Conservation (phyloP, 2,113 vertebrate species). For the Prionailurus viverrinus region DNA sequence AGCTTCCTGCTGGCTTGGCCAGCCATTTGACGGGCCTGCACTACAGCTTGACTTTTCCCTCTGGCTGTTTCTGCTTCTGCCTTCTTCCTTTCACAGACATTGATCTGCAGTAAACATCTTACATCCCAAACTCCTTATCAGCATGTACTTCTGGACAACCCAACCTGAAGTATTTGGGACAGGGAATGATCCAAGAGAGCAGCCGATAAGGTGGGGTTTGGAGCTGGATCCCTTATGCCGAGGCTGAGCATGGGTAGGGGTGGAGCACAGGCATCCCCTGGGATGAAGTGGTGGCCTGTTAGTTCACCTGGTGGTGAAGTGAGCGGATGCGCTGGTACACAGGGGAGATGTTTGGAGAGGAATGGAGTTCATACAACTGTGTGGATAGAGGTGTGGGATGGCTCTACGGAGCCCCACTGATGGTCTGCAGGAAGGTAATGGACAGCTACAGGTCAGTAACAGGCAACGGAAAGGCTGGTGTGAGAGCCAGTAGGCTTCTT, state of each 20-base stretch:
- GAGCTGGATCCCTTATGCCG: neutral
- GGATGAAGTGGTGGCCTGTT: neutral
- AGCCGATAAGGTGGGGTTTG: neutral
- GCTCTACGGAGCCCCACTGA: neutral
- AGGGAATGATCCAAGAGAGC: neutral
- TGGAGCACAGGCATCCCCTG: neutral
- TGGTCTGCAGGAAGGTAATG: neutral
- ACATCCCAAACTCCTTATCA: neutral
- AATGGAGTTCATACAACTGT: neutral
- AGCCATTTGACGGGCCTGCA: neutral
- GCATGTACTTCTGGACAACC: neutral
- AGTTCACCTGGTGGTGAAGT: neutral
- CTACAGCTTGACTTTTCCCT: neutral
- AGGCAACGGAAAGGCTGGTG: neutral
- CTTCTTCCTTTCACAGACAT: neutral
- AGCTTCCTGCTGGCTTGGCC: neutral
- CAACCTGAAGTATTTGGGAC: neutral
- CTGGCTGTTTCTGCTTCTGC: neutral
- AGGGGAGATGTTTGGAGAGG: neutral
- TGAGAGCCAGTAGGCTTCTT: neutral
- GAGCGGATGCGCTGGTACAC: neutral
- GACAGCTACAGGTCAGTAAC: too few species aligned
- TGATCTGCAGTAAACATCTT: neutral
- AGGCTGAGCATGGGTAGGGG: neutral
- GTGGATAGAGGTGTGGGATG: neutral